Evolutionary conservation across 2,113 vertebrate genomes (phyloP), one percentile per base, ranked within the genome.

Genomic region (Propithecus coquereli): DNA sequence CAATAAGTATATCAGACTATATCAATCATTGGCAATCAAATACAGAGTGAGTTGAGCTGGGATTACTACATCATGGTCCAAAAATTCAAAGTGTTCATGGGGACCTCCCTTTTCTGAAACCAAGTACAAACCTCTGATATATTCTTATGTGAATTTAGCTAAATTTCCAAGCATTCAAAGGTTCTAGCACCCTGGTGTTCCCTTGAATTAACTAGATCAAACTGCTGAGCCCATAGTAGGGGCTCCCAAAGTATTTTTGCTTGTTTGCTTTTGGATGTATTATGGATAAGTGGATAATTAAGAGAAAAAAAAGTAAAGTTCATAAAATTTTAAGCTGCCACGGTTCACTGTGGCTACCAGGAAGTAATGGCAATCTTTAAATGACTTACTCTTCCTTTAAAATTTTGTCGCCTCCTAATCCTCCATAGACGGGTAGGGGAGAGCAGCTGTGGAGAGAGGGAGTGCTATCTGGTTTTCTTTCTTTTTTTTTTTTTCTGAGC

Each of bases 61-160:
- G n/a, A 80, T 76, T 52, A 47, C 25, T 80, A 14, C 2, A 11
- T 63, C 32, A 70, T 13, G 14, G 23, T 87, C 52, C 23, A 82
- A 37, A 32, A 92, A 43, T 45, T 92, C 59, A 73, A 37, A 20
- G 23, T 74, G 66, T 79, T 95, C 68, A 61, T 25, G 22, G 59
- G 14, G 65, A 87, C 14, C 18, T 47, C 12, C 37, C 11, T 82
- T 71, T 94, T 76, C 54, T 66, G 13, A 95, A 93, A 76, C 30
- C 47, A 77, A 65, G 59, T 54, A 2, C 59, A 87, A 70, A 88
- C 61, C 66, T 82, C 40, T 94, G 37, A 27, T n/a, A 71, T 27
- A 82, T 82, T 90, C 66, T 92, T 6, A 59, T 20, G 30, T 96
- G 80, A 87, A 66, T 79, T 90, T 57, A 43, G 45, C 8, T 97